Conservation (phyloP, 2,797 vertebrate species). For the Ciconia nigra region DNA sequence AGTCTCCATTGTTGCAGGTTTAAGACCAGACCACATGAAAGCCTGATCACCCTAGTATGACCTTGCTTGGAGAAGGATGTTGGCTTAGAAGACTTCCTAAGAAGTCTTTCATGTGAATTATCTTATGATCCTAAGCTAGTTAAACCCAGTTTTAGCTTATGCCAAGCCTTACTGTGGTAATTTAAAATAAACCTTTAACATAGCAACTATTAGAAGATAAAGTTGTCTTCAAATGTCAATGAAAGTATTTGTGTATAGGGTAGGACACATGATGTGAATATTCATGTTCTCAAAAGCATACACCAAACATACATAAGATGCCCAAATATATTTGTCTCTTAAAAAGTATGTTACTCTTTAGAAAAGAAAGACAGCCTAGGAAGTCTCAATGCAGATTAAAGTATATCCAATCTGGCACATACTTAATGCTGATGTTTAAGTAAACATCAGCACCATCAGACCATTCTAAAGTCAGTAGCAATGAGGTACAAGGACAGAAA, state of each 20-base stretch:
- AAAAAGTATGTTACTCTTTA: constrained; percentile 31
- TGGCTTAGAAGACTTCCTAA: not conserved
- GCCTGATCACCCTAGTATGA: not conserved
- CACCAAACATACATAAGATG: constrained; percentile 8
- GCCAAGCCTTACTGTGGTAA: not conserved
- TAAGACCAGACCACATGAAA: not conserved
- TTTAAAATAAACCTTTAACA: not conserved
- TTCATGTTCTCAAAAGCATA: not conserved
- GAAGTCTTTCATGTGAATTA: not conserved
- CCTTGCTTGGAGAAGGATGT: not conserved
- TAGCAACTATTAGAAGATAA: not conserved
- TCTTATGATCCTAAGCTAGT: not conserved
- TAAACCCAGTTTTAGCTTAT: not conserved
- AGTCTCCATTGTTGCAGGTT: not conserved
- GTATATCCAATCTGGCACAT: not conserved
- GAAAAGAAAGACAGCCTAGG: not conserved
- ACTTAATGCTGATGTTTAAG: not conserved
- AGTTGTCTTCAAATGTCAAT: not conserved
- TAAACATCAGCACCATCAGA: not conserved
- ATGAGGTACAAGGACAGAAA: not conserved
- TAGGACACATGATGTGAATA: not conserved
- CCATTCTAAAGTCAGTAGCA: not conserved
- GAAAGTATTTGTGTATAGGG: not conserved
- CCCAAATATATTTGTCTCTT: constrained; percentile 50
- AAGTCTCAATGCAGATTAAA: not conserved